These are phyloP conservation scores for Monopterus albus DNA, from an alignment of 2,113 vertebrate species.

Conservation along the genomic window DNA sequence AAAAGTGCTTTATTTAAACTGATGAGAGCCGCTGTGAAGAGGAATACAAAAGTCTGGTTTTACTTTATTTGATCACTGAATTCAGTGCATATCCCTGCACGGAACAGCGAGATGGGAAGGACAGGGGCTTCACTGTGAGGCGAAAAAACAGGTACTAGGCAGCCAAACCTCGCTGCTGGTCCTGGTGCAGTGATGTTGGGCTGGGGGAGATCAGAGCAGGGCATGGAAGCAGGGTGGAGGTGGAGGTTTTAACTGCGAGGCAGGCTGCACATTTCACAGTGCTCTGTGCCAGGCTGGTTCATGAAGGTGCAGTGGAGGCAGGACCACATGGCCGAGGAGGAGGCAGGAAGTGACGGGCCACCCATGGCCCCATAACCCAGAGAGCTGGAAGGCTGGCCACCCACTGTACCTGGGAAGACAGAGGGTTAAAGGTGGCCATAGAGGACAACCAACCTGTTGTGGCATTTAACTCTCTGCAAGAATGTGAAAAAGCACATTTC, in stretches of 20 bases:
- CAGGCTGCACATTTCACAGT: slow-evolving; percentile 98
- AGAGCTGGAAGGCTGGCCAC: slow-evolving; percentile 88
- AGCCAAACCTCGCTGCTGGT: slow-evolving; percentile 61
- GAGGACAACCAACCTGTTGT: no score
- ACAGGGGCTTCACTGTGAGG: slow-evolving; percentile 10
- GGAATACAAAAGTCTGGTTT: slow-evolving; percentile 51
- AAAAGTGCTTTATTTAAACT: slow-evolving; percentile 68
- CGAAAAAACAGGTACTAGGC: not conserved
- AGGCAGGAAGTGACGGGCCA: slow-evolving; percentile 77
- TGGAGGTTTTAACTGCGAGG: slow-evolving; percentile 85
- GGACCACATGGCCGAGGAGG: slow-evolving; percentile 92
- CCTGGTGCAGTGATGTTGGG: slow-evolving; percentile 51
- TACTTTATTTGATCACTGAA: slow-evolving; percentile 40
- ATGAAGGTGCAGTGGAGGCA: slow-evolving; percentile 99
- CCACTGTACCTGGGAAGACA: slow-evolving; percentile 88
- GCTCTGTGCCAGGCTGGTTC: slow-evolving; percentile 97
- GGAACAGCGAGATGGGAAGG: slow-evolving; percentile 31
- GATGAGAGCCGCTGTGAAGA: slow-evolving; percentile 46
- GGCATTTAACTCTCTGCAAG: no score
- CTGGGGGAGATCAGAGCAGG: slow-evolving; percentile 10
- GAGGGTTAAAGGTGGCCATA: no score
- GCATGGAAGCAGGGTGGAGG: not conserved
- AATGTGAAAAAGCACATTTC: no score
- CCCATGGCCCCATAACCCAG: slow-evolving; percentile 90
- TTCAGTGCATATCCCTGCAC: no score